These are phyloP conservation scores for Melipona beecheii DNA, from an alignment of 2,888 invertebrate genomes.

Conservation along the genomic window DNA sequence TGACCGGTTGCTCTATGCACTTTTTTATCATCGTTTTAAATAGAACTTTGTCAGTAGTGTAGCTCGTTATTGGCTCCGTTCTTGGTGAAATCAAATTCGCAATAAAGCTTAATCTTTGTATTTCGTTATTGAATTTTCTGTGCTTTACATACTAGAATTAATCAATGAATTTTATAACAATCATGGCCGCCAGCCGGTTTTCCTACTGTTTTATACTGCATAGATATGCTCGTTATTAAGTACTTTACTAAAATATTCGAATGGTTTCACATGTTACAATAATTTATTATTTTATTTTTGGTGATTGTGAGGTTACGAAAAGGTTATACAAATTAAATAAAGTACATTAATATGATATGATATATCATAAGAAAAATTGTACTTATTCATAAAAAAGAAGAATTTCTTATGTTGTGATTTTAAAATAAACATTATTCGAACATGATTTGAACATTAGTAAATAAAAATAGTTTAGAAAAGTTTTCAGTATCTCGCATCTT, in stretches of 20 bases:
- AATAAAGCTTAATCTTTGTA: constrained; percentile 34
- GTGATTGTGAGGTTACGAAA: not conserved
- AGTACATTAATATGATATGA: constrained; percentile 8
- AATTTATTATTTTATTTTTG: constrained; percentile 2
- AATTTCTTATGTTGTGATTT: not conserved
- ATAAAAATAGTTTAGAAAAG: not conserved
- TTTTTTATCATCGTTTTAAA: constrained; percentile 34
- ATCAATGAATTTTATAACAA: constrained; percentile 78
- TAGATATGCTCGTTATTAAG: constrained; percentile 31
- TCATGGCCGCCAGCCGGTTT: constrained; percentile 80
- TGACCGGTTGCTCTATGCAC: constrained; percentile 56
- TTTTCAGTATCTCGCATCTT: not conserved
- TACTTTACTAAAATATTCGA: constrained; percentile 9
- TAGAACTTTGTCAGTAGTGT: constrained; percentile 35
- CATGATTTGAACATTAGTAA: not conserved
- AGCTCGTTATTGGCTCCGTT: constrained; percentile 24
- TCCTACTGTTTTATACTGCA: constrained; percentile 44
- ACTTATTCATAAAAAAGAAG: not conserved
- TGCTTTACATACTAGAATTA: constrained; percentile 60
- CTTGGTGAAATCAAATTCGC: not conserved
- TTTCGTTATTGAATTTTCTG: constrained; percentile 44
- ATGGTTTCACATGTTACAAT: not conserved
- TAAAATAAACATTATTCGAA: not conserved
- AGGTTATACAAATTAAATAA: not conserved
- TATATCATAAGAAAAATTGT: constrained; percentile 17